These are phyloP conservation scores for Dromas ardeola DNA, from an alignment of 2,113 vertebrate genomes.

Conservation along the genomic window DNA sequence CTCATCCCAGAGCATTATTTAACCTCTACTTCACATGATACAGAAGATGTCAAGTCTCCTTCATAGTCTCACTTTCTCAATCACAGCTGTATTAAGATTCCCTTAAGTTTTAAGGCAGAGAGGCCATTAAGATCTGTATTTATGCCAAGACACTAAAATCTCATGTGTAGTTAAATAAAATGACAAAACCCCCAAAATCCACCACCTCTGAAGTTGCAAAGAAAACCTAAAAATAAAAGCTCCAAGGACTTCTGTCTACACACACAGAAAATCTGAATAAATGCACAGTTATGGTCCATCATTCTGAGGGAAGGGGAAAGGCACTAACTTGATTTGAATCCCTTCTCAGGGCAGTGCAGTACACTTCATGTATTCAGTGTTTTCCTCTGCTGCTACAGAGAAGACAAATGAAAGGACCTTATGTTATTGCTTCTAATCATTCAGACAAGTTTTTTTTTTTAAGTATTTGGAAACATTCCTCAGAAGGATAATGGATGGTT, in stretches of 20 bases:
- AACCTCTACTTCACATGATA: neutral
- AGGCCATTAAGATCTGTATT: neutral
- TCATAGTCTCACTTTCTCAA: neutral
- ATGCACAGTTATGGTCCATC: neutral
- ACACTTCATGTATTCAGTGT: fast-evolving
- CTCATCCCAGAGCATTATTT: neutral
- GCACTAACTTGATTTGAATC: neutral
- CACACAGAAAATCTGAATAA: neutral
- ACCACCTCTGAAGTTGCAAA: neutral
- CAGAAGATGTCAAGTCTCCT: neutral
- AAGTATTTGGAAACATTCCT: neutral
- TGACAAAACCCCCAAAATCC: neutral
- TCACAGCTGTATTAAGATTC: neutral
- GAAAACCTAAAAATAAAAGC: neutral
- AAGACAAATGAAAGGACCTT: neutral
- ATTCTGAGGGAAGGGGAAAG: neutral
- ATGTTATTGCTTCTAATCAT: neutral
- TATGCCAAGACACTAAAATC: neutral
- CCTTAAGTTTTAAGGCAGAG: neutral
- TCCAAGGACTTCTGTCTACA: neutral
- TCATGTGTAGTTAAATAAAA: neutral
- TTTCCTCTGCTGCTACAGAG: neutral
- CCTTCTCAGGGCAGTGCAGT: neutral
- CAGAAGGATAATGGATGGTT: neutral
- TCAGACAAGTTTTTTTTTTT: neutral